A percentile compares a stretch with the other conserved stretches of the same genome.
Evolutionary conservation across 1,140 invertebrate species (phyloP).

Genomic region (Zaprionus taronus): DNA sequence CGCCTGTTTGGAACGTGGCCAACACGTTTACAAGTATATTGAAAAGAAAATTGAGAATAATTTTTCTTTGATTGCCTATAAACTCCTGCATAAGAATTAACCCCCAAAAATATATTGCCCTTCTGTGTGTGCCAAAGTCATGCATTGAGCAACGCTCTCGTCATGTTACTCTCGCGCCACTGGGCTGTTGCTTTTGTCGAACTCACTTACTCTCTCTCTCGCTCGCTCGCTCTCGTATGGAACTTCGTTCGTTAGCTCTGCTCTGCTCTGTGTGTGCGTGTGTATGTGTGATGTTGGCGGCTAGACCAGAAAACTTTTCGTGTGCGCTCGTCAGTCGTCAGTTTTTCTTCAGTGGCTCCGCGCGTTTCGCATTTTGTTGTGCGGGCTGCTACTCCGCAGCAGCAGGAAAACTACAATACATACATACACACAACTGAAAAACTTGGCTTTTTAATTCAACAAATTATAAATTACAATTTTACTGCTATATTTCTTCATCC

Average conservation of each 20-base stretch:
- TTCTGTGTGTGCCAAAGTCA: conserved; percentile 14
- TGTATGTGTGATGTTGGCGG: neutral
- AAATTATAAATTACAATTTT: conserved; percentile 79
- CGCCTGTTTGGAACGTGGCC: conserved; percentile 4
- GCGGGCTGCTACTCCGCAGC: conserved; percentile 70
- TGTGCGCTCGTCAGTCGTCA: conserved; percentile 71
- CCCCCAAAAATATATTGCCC: neutral
- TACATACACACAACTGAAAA: conserved; percentile 69
- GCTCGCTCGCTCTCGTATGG: conserved; percentile 41
- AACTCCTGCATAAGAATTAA: conserved; percentile 1
- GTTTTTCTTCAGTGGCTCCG: conserved; percentile 81
- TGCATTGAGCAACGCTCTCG: conserved; percentile 6
- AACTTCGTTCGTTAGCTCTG: conserved; percentile 52
- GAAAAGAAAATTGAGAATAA: conserved; percentile 7
- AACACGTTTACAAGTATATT: conserved; percentile 3
- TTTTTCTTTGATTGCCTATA: neutral
- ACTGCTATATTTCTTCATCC: conserved; percentile 67
- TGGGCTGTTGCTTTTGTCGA: conserved; percentile 50
- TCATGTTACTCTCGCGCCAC: conserved; percentile 28
- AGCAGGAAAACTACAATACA: conserved; percentile 70
- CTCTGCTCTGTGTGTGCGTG: neutral
- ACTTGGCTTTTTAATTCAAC: conserved; percentile 46
- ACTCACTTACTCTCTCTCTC: conserved; percentile 60
- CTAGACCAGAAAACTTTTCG: conserved; percentile 57
- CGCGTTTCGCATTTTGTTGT: conserved; percentile 75